Conservation (phyloP, 64 coral and sea anemone genomes). For the Catalaphyllia jardinei region DNA sequence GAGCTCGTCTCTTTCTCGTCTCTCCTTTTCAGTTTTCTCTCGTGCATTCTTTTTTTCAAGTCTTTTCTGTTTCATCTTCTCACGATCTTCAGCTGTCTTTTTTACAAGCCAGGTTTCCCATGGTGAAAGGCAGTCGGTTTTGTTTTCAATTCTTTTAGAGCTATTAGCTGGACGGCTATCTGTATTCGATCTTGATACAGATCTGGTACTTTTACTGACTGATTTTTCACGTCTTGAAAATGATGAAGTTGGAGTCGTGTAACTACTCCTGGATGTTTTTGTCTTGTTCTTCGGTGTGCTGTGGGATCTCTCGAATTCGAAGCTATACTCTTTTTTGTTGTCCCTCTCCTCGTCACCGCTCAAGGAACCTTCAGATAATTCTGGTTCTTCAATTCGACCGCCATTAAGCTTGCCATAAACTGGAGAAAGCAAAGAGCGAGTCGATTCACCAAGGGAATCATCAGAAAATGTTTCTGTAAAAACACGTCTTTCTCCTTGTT, state of each 20-base stretch:
- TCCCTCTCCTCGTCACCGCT: slow-evolving; percentile 57
- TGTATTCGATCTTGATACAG: slow-evolving; percentile 32
- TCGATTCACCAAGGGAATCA: slow-evolving; percentile 86
- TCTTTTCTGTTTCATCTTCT: slow-evolving; percentile 52
- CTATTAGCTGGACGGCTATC: neutral
- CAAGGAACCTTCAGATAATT: slow-evolving; percentile 68
- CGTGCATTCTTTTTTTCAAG: slow-evolving; percentile 61
- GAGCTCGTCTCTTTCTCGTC: slow-evolving; percentile 40
- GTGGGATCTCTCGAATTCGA: neutral
- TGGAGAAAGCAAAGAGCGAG: slow-evolving; percentile 79
- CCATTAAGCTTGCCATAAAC: slow-evolving; percentile 3
- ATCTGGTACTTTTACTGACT: slow-evolving; percentile 5
- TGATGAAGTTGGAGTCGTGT: neutral
- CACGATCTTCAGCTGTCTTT: slow-evolving; percentile 80
- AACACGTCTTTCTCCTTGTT: neutral
- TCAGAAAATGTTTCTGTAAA: slow-evolving; percentile 54
- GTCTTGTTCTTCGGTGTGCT: neutral
- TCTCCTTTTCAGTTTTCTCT: slow-evolving; percentile 37
- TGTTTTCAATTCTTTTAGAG: neutral
- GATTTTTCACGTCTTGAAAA: slow-evolving; percentile 2
- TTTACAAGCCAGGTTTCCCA: slow-evolving; percentile 88
- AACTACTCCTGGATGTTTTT: neutral
- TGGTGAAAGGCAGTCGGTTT: slow-evolving; percentile 53
- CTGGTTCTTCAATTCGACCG: slow-evolving; percentile 20
- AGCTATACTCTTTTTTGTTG: slow-evolving; percentile 26